phyloP scores from a whole-genome alignment of 2,797 vertebrate genomes.

The Syngnathus acus region DNA sequence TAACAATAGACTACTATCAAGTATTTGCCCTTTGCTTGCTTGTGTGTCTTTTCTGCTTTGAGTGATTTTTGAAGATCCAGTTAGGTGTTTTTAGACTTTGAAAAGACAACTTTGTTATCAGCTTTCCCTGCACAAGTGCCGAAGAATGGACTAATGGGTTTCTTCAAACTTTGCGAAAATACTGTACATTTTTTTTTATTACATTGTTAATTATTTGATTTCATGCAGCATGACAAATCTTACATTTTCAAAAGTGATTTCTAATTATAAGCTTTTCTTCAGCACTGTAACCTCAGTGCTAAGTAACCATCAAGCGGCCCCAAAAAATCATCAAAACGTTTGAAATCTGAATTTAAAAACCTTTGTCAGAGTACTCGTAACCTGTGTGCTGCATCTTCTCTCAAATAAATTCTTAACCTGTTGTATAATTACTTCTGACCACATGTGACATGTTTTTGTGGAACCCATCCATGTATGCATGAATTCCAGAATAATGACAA shows the following conservation, averaged over 20 bases:
- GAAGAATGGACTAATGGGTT: not conserved
- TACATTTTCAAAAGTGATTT: not conserved
- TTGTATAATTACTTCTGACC: conserved; percentile 3
- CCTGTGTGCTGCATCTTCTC: not conserved
- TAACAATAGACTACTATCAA: not conserved
- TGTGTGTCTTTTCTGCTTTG: not conserved
- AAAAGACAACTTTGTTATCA: not conserved
- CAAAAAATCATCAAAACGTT: not conserved
- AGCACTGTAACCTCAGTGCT: not conserved
- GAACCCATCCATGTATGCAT: conserved; percentile 7
- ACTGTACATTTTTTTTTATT: not conserved
- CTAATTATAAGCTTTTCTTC: not conserved
- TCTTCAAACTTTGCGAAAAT: not conserved
- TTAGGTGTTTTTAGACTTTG: not conserved
- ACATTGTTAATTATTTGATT: not conserved
- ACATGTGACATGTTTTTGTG: conserved; percentile 10
- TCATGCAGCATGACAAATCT: not conserved
- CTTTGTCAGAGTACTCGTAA: not conserved
- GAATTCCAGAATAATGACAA: conserved; percentile 6
- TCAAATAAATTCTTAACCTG: not conserved
- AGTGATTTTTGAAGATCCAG: not conserved
- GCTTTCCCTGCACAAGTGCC: not conserved
- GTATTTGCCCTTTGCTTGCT: not conserved
- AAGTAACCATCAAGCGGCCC: not conserved
- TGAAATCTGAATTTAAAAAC: not conserved